A percentile compares a stretch with the other conserved stretches of the same genome.
phyloP scores from a whole-genome alignment of 1,140 invertebrate species.

The Leptinotarsa defecta region DNA sequence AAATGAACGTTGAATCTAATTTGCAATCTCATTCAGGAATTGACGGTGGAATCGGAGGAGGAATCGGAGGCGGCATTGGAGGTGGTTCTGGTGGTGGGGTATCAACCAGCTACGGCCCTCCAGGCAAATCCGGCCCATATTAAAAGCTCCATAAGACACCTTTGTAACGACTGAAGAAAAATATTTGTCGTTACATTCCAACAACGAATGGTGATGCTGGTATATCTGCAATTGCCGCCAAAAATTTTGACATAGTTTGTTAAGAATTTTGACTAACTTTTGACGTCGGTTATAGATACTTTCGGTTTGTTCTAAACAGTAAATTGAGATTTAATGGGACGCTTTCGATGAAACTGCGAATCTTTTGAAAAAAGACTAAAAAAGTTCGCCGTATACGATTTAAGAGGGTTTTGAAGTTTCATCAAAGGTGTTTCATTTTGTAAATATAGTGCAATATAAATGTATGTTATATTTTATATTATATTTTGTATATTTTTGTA shows the following conservation, averaged over 20 bases:
- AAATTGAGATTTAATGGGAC: background rate
- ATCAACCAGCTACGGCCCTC: constrained; percentile 49
- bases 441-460: constrained; percentile 44
- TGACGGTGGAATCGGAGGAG: constrained; percentile 35
- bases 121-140: constrained; percentile 51
- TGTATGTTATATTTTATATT: constrained; percentile 41
- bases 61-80: constrained; percentile 41
- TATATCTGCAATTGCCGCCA: background rate
- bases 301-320: constrained; percentile 15
- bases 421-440: constrained; percentile 31
- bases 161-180: constrained; percentile 7
- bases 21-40: constrained; percentile 1
- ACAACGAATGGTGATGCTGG: constrained; percentile 24
- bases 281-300: constrained; percentile 25
- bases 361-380: constrained; percentile 37
- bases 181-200: constrained; percentile 18
- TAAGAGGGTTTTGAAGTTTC: constrained; percentile 32
- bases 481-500: constrained; percentile 39
- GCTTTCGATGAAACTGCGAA: constrained; percentile 20
- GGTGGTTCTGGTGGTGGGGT: constrained; percentile 43
- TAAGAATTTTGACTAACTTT: constrained; percentile 13
- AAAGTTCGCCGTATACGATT: constrained; percentile 41
- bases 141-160: constrained; percentile 36
- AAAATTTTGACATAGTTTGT: constrained; percentile 7
- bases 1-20: too few species aligned